Evolutionary conservation across 2,888 invertebrate genomes (phyloP).

Genomic region (Ophonus ardosiacus): DNA sequence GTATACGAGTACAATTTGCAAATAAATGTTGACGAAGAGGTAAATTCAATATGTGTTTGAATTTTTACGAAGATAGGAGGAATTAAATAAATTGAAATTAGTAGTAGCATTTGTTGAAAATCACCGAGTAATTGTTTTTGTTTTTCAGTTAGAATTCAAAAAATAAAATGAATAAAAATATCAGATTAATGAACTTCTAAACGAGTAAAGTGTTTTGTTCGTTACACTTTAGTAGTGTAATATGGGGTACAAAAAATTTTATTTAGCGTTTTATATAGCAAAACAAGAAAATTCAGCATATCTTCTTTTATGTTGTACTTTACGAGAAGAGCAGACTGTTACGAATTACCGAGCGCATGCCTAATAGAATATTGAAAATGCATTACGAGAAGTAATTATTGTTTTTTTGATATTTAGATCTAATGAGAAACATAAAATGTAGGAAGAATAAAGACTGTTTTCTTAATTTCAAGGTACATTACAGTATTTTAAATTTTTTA

Average conservation of each 20-base stretch:
- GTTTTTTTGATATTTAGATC: not conserved
- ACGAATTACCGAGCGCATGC: not conserved
- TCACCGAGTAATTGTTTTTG: not conserved
- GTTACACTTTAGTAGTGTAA: slow-evolving; percentile 3
- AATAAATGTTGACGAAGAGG: no score
- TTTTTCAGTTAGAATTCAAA: not conserved
- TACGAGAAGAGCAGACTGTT: slow-evolving; percentile 3
- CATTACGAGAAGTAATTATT: slow-evolving; percentile 19
- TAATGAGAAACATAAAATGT: slow-evolving; percentile 3
- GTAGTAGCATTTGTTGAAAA: not conserved
- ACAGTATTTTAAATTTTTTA: not conserved
- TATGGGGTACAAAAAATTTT: not conserved
- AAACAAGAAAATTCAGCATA: slow-evolving; percentile 11
- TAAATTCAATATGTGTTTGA: no score
- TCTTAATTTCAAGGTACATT: slow-evolving; percentile 37
- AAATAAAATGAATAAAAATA: not conserved
- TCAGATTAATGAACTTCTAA: not conserved
- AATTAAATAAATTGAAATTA: no score
- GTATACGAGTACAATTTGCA: no score
- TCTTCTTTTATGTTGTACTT: slow-evolving; percentile 15
- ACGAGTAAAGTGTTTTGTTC: not conserved
- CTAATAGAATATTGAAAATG: slow-evolving; percentile 1
- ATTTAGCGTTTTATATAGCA: slow-evolving; percentile 12
- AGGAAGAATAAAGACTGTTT: slow-evolving; percentile 13
- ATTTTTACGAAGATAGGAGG: no score